A percentile compares a stretch with the other conserved stretches of the same genome.
Evolutionary conservation across 2,113 vertebrate species (phyloP).

Genomic region (Cacatua alba): DNA sequence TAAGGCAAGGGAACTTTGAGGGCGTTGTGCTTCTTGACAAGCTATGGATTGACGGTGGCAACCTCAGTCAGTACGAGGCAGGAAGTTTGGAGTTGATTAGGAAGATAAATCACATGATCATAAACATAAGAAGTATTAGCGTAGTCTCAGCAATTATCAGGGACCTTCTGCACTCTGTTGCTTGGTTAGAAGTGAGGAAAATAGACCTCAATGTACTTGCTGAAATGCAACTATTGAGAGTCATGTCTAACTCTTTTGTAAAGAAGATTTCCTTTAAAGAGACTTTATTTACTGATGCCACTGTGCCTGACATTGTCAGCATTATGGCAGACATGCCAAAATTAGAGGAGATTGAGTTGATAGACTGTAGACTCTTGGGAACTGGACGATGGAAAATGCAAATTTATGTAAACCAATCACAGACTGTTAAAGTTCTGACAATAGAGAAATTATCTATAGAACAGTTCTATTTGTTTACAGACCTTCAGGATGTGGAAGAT

Average conservation of each 20-base stretch:
- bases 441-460: background rate
- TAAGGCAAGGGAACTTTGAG: slow-evolving; percentile 74
- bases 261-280: slow-evolving; percentile 68
- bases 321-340: background rate
- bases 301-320: background rate
- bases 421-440: background rate
- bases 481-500: too few relatives aligned
- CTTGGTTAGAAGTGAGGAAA: slow-evolving; percentile 72
- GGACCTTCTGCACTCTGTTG: slow-evolving; percentile 51
- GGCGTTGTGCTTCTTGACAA: slow-evolving; percentile 70
- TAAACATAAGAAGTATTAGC: slow-evolving; percentile 32
- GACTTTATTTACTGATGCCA: slow-evolving; percentile 40
- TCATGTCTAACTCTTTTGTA: background rate
- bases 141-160: slow-evolving; percentile 48
- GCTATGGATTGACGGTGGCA: slow-evolving; percentile 71
- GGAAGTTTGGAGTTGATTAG: slow-evolving; percentile 44
- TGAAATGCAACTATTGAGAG: background rate
- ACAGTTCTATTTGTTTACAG: slow-evolving; percentile 66
- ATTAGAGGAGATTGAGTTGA: slow-evolving; percentile 49
- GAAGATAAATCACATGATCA: slow-evolving; percentile 48
- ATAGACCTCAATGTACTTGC: background rate
- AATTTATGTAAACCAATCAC: slow-evolving; percentile 15
- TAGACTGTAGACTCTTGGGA: slow-evolving; percentile 65
- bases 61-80: slow-evolving; percentile 62
- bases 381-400: slow-evolving; percentile 34